A percentile compares a stretch with the other conserved stretches of the same genome.
Evolutionary conservation across 2,113 vertebrate species (phyloP).

Genomic region (Ochotona curzoniae): DNA sequence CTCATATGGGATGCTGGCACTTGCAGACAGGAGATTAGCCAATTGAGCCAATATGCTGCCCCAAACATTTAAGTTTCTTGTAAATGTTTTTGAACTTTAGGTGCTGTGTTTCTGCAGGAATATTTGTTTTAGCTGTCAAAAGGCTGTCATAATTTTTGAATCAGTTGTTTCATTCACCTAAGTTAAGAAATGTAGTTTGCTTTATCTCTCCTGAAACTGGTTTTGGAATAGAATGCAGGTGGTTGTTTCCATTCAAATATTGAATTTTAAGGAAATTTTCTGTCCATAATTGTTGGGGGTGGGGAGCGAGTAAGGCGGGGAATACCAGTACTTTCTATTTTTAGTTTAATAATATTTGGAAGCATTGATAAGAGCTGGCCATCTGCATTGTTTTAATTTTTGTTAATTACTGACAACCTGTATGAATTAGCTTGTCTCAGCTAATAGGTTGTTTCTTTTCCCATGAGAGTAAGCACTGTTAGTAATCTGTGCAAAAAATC

Average conservation of each 20-base stretch:
- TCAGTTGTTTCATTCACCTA: background rate
- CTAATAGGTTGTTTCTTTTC: background rate
- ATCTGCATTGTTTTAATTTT: background rate
- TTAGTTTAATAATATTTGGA: conserved; percentile 18
- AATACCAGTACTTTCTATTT: background rate
- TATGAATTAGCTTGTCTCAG: background rate
- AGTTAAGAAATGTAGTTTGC: background rate
- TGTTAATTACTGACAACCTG: conserved; percentile 10
- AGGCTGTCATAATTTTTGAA: background rate
- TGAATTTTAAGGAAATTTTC: background rate
- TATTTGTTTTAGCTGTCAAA: conserved; percentile 9
- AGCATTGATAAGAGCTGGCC: background rate
- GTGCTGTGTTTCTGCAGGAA: background rate
- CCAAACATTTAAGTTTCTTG: too few relatives aligned
- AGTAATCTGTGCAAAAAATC: background rate
- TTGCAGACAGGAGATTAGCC: too few relatives aligned
- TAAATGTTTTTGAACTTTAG: background rate
- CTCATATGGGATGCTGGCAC: too few relatives aligned
- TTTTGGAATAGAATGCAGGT: background rate
- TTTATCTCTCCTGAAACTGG: background rate
- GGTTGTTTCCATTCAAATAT: background rate
- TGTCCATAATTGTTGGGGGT: background rate
- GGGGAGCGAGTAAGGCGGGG: too few relatives aligned
- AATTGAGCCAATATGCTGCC: too few relatives aligned
- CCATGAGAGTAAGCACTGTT: background rate